A percentile compares a stretch with the other conserved stretches of the same genome.
These are phyloP conservation scores for Cosmia trapezina DNA, from an alignment of 2,888 invertebrate species.

Conservation along the genomic window DNA sequence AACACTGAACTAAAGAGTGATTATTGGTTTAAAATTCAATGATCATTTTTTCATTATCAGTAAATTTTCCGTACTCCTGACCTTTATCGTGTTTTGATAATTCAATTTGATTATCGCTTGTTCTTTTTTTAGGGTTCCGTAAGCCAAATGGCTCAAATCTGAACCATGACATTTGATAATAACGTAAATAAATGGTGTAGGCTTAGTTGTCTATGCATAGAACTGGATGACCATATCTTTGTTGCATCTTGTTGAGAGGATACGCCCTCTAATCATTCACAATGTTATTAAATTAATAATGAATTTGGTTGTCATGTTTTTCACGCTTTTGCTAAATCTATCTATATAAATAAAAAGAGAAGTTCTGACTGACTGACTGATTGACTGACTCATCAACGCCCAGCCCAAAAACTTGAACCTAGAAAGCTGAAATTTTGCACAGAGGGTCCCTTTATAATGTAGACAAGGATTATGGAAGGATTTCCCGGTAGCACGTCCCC, in stretches of 20 bases:
- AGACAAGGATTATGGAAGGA: too few species aligned
- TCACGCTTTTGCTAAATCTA: not conserved
- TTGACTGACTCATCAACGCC: too few species aligned
- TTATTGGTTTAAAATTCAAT: constrained; percentile 1
- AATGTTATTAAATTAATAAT: not conserved
- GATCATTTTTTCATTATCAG: constrained; percentile 11
- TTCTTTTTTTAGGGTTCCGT: not conserved
- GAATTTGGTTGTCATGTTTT: not conserved
- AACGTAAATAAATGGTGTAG: not conserved
- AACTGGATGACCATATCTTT: not conserved
- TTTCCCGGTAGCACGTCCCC: too few species aligned
- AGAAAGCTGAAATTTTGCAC: too few species aligned
- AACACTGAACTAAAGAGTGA: too few species aligned
- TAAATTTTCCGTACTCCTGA: constrained; percentile 10
- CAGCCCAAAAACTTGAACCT: too few species aligned
- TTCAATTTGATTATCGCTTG: not conserved
- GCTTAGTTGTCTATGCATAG: not conserved
- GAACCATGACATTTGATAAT: not conserved
- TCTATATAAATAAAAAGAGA: too few species aligned
- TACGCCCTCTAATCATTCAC: not conserved
- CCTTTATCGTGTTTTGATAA: constrained; percentile 8
- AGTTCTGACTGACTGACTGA: too few species aligned
- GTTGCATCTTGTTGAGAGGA: not conserved
- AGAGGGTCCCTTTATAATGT: too few species aligned
- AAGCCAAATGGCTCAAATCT: not conserved